phyloP scores from a whole-genome alignment of 2,113 vertebrate species.

The Mionectes macconnelli region DNA sequence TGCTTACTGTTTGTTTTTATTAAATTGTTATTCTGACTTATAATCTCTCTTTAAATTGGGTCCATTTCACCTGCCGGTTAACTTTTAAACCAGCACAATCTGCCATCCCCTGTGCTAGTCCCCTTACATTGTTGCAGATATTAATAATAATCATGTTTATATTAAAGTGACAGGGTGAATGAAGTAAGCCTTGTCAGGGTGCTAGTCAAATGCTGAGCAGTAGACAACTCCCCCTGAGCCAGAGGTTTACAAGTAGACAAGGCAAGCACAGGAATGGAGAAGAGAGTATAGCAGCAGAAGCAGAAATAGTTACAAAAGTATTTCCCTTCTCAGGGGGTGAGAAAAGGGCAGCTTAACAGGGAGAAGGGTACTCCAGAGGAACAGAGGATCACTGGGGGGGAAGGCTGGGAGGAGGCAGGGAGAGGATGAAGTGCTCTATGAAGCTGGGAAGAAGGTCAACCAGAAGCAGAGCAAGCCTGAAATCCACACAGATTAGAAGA shows the following conservation, averaged over 20 bases:
- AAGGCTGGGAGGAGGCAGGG: neutral
- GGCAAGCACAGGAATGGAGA: neutral
- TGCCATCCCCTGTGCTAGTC: neutral
- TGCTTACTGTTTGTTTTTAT: too few species aligned
- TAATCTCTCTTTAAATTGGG: too few species aligned
- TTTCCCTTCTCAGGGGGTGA: neutral
- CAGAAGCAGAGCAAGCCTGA: neutral
- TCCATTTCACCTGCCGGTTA: too few species aligned
- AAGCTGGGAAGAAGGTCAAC: neutral
- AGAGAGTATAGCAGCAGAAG: neutral
- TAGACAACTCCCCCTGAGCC: neutral
- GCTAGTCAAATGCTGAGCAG: neutral
- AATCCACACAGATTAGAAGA: neutral
- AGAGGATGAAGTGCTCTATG: neutral
- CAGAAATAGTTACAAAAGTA: neutral
- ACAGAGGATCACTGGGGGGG: rapidly evolving
- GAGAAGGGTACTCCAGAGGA: neutral
- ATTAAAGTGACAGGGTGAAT: neutral
- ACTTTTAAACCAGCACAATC: too few species aligned
- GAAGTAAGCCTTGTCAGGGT: neutral
- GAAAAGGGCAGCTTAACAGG: neutral
- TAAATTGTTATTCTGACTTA: too few species aligned
- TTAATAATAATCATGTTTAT: neutral
- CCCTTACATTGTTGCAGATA: neutral
- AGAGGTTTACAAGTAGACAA: neutral